Evolutionary conservation across 2,113 vertebrate genomes (phyloP), one percentile per base, ranked within the genome.

Genomic region (Pelobates fuscus): DNA sequence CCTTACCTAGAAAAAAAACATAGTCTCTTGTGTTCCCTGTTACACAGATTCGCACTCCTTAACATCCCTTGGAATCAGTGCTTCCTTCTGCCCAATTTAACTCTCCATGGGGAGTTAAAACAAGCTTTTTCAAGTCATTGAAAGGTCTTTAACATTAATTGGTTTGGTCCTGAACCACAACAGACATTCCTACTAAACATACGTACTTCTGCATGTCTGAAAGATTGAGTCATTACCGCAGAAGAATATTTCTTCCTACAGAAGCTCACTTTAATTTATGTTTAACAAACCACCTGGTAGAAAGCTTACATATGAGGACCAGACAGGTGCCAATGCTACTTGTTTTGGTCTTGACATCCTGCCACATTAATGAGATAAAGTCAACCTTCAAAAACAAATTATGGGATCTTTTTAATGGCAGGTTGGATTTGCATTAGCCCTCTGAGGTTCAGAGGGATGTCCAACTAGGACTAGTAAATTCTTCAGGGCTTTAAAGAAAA

Each of bases 1-100:
- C 59, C 24, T 63, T 41, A 72, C 70, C 43, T 72, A 23, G 43
- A 71, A 62, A 70, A 70, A 70, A 59, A 59, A 70, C 41, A 43
- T 18, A 41, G 17, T 54, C 49, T 7, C 37, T 62, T 58, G 27
- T 69, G 67, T 5, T 54, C 20, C 29, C 18, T 46, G 58, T 46
- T 60, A 70, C 20, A 41, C 24, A 24, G 26, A 25, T 27, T 71
- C 7, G 8, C 12, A 49, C 46, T 63, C 26, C 70, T 32, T 63
- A 15, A 63, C 17, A 63, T 37, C 43, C 49, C 49, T 25, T 24
- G 26, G 41, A 24, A 25, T 63, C 59, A 32, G 1, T 8, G 59
- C 59, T 72, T 72, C 70, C 41, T 52, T 54, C 26, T 18, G 59
- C 17, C 21, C 8, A 62, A 21, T 7, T 72, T 8, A 52, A n/a